These are phyloP conservation scores for Sylvilagus bachmani DNA, from an alignment of 2,113 vertebrate species.

Conservation along the genomic window DNA sequence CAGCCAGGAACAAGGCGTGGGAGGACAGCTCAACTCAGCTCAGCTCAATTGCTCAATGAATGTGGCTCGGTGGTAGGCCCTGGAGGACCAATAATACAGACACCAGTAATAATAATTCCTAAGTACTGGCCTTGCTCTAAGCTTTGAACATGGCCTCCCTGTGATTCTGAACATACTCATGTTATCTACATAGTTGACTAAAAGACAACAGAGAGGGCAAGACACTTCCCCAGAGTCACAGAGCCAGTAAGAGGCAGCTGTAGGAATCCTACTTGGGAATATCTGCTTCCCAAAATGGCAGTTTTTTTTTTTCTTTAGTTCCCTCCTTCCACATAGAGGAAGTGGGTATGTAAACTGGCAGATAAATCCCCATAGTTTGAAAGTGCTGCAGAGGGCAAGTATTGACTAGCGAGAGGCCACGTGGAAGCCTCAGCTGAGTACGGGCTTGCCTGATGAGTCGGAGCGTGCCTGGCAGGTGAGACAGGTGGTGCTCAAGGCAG, in stretches of 20 bases:
- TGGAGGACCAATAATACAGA: not conserved
- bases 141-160: not conserved
- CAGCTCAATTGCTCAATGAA: not conserved
- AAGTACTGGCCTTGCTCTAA: not conserved
- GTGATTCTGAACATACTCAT: not conserved
- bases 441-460: not conserved
- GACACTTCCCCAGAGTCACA: not conserved
- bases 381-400: not conserved
- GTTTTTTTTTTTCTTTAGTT: not conserved
- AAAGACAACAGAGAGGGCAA: slow-evolving; percentile 29
- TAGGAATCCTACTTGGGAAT: not conserved
- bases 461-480: not conserved
- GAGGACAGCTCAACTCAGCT: slow-evolving; percentile 53
- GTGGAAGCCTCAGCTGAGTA: not conserved
- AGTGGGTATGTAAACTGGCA: not conserved
- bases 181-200: not conserved
- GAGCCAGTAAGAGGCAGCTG: not conserved
- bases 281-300: not conserved
- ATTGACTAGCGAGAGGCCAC: not conserved
- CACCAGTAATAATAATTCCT: not conserved
- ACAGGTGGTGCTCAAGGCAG: not conserved
- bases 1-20: slow-evolving; percentile 80
- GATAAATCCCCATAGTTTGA: not conserved
- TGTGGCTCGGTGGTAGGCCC: not conserved
- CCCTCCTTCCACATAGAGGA: not conserved